phyloP scores from a whole-genome alignment of 2,888 invertebrate species.

The Chydorus sphaericus region DNA sequence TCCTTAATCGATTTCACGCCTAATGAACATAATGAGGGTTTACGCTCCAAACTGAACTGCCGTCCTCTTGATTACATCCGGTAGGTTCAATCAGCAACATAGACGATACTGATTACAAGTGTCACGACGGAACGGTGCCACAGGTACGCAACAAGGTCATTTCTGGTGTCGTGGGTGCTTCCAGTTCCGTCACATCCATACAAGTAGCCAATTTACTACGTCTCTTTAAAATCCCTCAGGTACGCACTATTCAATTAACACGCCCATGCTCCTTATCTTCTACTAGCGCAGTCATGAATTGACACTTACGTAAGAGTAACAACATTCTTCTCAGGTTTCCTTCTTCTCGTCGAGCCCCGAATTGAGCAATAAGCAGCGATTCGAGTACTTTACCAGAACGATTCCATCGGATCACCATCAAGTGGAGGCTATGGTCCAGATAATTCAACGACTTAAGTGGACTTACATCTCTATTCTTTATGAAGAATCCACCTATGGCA shows the following conservation, averaged over 20 bases:
- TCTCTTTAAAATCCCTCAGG: constrained; percentile 79
- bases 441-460: constrained; percentile 73
- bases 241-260: constrained; percentile 21
- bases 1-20: no score
- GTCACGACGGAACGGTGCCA: constrained; percentile 45
- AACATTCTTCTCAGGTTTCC: constrained; percentile 52
- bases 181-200: constrained; percentile 87
- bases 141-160: constrained; percentile 64
- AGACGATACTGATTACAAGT: constrained; percentile 68
- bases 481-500: constrained; percentile 90
- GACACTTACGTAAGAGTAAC: no score
- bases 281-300: no score
- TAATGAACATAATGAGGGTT: no score
- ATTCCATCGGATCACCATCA: constrained; percentile 91
- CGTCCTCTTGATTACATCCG: no score
- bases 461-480: constrained; percentile 90
- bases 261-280: neutral
- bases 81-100: constrained; percentile 90
- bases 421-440: constrained; percentile 87
- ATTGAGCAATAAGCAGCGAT: constrained; percentile 82
- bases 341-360: constrained; percentile 92
- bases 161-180: constrained; percentile 74
- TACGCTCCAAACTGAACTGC: no score
- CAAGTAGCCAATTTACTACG: constrained; percentile 85
- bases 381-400: constrained; percentile 85